Evolutionary conservation across 2,888 invertebrate species (phyloP).

Genomic region (Troides helena): DNA sequence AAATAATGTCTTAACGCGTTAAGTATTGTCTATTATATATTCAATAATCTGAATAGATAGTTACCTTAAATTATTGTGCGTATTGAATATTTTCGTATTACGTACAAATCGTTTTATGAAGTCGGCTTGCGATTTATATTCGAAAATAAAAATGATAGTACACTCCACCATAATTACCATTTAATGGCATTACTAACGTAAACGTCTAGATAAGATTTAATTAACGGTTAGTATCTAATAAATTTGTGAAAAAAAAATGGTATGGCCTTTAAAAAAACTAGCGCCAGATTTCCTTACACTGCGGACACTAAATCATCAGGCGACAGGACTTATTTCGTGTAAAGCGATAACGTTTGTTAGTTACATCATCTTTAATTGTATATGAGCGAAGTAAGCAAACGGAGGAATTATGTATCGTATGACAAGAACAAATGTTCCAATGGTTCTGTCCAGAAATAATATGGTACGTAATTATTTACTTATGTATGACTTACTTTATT

Average conservation of each 20-base stretch:
- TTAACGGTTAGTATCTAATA: background rate
- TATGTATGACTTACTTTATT: conserved; percentile 41
- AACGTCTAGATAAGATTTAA: background rate
- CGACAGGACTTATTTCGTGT: conserved; percentile 13
- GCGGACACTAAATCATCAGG: conserved; percentile 7
- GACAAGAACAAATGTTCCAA: conserved; percentile 55
- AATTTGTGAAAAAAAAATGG: background rate
- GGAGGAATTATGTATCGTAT: conserved; percentile 50
- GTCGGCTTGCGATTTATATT: background rate
- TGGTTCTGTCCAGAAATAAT: conserved; percentile 47
- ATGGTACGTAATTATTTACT: conserved; percentile 51
- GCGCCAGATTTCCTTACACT: conserved; percentile 8
- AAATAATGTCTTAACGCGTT: background rate
- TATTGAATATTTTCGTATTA: too few species aligned
- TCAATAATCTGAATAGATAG: too few species aligned
- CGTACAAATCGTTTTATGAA: too few species aligned
- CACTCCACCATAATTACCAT: too few species aligned
- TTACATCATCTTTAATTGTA: conserved; percentile 59
- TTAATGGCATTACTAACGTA: background rate
- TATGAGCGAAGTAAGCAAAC: conserved; percentile 59
- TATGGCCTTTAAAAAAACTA: background rate
- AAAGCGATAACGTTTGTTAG: conserved; percentile 32
- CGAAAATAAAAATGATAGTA: background rate
- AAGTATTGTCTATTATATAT: background rate
- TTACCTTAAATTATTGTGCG: too few species aligned